These are phyloP conservation scores for Cheilosia soror DNA, from an alignment of 2,888 invertebrate species.

Conservation along the genomic window DNA sequence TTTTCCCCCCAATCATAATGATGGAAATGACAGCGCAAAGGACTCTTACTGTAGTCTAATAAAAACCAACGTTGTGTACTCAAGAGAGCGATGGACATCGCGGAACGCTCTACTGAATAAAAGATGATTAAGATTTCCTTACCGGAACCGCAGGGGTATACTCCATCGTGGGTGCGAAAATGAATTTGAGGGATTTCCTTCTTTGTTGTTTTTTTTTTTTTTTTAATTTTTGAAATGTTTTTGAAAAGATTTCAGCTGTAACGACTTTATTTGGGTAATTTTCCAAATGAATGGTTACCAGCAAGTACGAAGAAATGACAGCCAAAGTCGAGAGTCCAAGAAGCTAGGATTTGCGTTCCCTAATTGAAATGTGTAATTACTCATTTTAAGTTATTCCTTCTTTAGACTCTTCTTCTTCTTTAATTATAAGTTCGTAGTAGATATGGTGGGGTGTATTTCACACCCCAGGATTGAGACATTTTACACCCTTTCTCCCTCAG, in stretches of 20 bases:
- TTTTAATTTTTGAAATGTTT: constrained; percentile 18
- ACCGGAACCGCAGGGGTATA: constrained; percentile 23
- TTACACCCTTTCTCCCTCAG: no score
- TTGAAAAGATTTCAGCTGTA: constrained; percentile 69
- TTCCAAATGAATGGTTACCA: constrained; percentile 68
- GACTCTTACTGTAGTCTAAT: constrained; percentile 18
- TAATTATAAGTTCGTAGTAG: no score
- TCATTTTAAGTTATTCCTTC: constrained; percentile 64
- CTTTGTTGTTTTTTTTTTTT: constrained; percentile 22
- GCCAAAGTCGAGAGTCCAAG: constrained; percentile 17
- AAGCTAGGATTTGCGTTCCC: constrained; percentile 61
- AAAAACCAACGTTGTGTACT: constrained; percentile 34
- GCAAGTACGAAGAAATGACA: constrained; percentile 9
- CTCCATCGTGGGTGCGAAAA: constrained; percentile 53
- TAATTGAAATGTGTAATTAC: constrained; percentile 74
- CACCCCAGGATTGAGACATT: no score
- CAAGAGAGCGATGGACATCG: constrained; percentile 34
- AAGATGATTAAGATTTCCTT: constrained; percentile 71
- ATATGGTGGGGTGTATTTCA: no score
- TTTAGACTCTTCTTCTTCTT: constrained; percentile 36
- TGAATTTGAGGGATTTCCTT: constrained; percentile 65
- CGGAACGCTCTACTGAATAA: constrained; percentile 63
- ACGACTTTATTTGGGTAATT: constrained; percentile 71
- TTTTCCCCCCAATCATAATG: constrained; percentile 61
- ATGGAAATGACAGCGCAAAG: constrained; percentile 52